These are phyloP conservation scores for Sylvia atricapilla DNA, from an alignment of 2,113 vertebrate genomes.

Conservation along the genomic window DNA sequence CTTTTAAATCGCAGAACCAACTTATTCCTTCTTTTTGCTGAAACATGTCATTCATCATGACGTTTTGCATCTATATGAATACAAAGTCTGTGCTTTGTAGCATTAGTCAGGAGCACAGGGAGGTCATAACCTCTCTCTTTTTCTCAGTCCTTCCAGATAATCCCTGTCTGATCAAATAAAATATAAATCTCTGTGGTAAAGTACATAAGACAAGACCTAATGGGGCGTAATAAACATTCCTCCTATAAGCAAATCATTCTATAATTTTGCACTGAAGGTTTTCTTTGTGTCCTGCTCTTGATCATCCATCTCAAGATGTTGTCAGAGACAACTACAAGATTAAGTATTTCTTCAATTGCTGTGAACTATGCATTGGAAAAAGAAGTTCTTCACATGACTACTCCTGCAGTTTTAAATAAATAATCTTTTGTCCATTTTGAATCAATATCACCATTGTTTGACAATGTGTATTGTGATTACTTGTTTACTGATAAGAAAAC, in stretches of 20 bases:
- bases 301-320: not conserved
- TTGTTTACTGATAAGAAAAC: not conserved
- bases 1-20: not conserved
- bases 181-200: not conserved
- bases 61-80: not conserved
- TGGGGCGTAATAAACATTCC: not conserved
- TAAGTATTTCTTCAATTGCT: not conserved
- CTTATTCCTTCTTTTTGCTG: not conserved
- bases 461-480: not conserved
- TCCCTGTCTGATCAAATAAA: not conserved
- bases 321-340: not conserved
- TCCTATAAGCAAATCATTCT: not conserved
- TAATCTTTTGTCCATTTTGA: not conserved
- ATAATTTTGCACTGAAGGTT: not conserved
- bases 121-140: not conserved
- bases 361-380: not conserved
- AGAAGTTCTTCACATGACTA: not conserved
- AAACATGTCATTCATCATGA: rapidly evolving
- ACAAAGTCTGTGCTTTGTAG: not conserved
- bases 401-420: not conserved
- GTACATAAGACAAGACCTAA: not conserved
- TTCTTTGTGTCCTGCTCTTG: not conserved
- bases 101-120: not conserved
- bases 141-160: not conserved
- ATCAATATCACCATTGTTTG: not conserved